Evolutionary conservation across 2,113 vertebrate genomes (phyloP), one percentile per base, ranked within the genome.

Genomic region (Ctenodactylus gundi): DNA sequence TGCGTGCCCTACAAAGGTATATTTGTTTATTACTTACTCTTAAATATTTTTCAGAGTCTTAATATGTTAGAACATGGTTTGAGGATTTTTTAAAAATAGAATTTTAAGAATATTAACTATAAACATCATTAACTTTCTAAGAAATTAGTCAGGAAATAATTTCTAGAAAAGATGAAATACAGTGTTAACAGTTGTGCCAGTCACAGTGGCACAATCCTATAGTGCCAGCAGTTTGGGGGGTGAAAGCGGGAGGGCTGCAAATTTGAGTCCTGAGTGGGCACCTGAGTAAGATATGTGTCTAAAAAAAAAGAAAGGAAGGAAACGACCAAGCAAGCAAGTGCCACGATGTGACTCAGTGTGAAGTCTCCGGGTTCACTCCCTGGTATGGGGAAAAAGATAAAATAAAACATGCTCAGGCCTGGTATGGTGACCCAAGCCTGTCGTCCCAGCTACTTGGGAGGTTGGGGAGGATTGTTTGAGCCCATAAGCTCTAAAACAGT

Each of bases 31-130:
- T 85, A 90, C 0, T 85, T 4, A 88, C 1, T 12, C 31, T 93
- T 88, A 82, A 93, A 72, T 82, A 9, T 13, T 86, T 60, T 90
- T 89, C 25, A 88, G 82, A 86, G 27, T 92, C n/a, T 83, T 85
- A 67, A 75, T 58, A 39, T 57, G 84, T 64, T 76, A 44, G 75
- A 92, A 81, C 3, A 92, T 70, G 31, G 49, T 90, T 88, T 91
- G 34, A 41, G 49, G 62, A 53, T 94, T 46, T 85, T 51, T 70
- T 70, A 41, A n/a, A n/a, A n/a, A 88, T 55, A 25, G n/a, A 72
- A 91, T 95, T 10, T 62, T 36, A 90, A 93, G 49, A 60, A 25
- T 58, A 60, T 27, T n/a, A 93, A 64, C 73, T 90, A 58, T 20
- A 62, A 89, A 31, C 23, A 96, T 29, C 55, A 92, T 58, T 86